A percentile compares a stretch with the other conserved stretches of the same genome.
Conservation (phyloP, 2,113 vertebrate species). For the Anarhynchus alexandrinus region DNA sequence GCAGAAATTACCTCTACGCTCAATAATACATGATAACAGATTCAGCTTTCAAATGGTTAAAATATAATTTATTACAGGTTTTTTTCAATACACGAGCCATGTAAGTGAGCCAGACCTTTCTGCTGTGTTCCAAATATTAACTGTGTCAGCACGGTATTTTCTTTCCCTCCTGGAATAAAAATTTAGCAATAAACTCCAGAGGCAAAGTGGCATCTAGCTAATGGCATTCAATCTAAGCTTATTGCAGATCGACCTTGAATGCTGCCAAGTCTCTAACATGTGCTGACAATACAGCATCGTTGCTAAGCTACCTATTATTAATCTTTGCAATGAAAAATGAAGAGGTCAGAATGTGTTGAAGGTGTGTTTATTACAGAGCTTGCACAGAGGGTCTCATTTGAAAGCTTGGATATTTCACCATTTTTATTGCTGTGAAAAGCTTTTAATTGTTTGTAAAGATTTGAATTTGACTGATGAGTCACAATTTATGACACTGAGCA, state of each 20-base stretch:
- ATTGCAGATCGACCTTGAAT: slow-evolving; percentile 64
- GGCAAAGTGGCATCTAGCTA: slow-evolving; percentile 45
- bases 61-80: neutral
- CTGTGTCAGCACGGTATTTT: neutral
- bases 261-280: slow-evolving; percentile 63
- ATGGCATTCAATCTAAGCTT: slow-evolving; percentile 59
- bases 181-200: slow-evolving; percentile 56
- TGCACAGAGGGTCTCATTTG: slow-evolving; percentile 39
- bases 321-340: slow-evolving; percentile 66
- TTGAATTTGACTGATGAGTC: neutral
- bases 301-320: slow-evolving; percentile 76
- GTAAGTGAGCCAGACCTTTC: neutral
- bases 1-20: neutral
- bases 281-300: slow-evolving; percentile 62
- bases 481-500: neutral
- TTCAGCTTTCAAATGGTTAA: neutral
- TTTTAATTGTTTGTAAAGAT: neutral
- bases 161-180: slow-evolving; percentile 14
- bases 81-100: neutral
- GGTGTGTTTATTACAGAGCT: slow-evolving; percentile 49
- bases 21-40: neutral
- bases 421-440: neutral
- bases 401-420: slow-evolving; percentile 14
- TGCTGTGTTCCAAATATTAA: neutral
- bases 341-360: slow-evolving; percentile 62